Evolutionary conservation across 92 coral and sea anemone species (phyloP), one percentile per base, ranked within the genome.

Genomic region (Paragorgia papillata): DNA sequence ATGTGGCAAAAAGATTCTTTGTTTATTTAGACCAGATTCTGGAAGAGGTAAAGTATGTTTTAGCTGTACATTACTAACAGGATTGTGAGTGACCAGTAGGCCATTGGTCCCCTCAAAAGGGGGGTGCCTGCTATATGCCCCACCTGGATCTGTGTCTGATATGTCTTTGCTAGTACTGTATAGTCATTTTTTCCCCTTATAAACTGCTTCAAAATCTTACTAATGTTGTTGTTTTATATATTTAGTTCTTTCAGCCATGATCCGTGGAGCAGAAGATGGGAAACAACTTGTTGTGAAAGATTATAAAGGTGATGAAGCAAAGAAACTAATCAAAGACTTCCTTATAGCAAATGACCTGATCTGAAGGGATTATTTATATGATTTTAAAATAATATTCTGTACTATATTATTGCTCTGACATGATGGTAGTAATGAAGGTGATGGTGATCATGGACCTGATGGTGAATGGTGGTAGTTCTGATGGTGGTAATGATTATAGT

Each of bases 191-290:
- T 37, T 37, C 43, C 43, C 43, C 43, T 37, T 37, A 37, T 4
- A 37, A 4, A 37, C 10, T 37, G n/a, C n/a, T 15, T 17, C 62
- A 4, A 27, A 14, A 3, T 22, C 29, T 56, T 5, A 56, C 33
- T 28, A 17, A 12, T 22, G 30, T 40, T 29, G 35, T 68, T 8
- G 57, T 39, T 10, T 69, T 28, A 17, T 12, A 12, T 74, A 41
- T 31, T 27, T 57, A 95, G 99, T 78, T 56, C 81, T 95, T 57
- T 95, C 99, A 18, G 99, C 99, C 28, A 88, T 95, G 99, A 87
- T 95, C 37, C 85, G 91, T 59, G 99, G 99, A 80, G 85, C 87
- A 8, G 85, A 80, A 34, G 83, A 65, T 40, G 85, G 79, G 0
- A 81, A 85, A 13, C 80, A 95, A 29, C 70, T 91, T 40, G 22